Conservation (phyloP, 2,888 invertebrate species). For the Sturmia bella region DNA sequence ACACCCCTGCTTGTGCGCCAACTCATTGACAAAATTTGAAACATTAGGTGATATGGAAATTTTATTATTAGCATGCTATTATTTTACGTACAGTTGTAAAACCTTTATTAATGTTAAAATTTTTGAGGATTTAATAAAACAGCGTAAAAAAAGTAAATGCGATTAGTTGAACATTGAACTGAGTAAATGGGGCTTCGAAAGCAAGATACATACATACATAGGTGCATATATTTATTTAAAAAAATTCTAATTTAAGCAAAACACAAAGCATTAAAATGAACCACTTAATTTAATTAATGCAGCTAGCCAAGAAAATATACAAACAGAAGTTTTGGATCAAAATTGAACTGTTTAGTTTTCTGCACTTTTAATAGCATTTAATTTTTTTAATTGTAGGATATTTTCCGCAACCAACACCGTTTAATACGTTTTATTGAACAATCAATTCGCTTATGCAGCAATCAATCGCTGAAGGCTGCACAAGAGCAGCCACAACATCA, state of each 20-base stretch:
- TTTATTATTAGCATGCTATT: neutral
- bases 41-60: too few species aligned
- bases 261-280: conserved; percentile 13
- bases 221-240: neutral
- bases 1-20: too few species aligned
- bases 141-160: conserved; percentile 9
- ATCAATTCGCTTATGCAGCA: conserved; percentile 84
- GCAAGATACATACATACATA: neutral
- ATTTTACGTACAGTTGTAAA: neutral
- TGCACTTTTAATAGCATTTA: neutral
- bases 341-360: conserved; percentile 4
- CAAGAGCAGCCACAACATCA: conserved; percentile 81
- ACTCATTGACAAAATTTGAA: too few species aligned
- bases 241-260: conserved; percentile 11
- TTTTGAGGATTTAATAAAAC: neutral
- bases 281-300: neutral
- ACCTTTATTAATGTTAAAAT: neutral
- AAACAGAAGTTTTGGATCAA: conserved; percentile 15
- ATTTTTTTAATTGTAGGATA: conserved; percentile 74
- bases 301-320: neutral
- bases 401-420: conserved; percentile 88
- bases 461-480: conserved; percentile 78
- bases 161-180: conserved; percentile 44
- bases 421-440: conserved; percentile 84
- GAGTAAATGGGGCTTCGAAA: neutral